Evolutionary conservation across 2,888 invertebrate genomes (phyloP), one percentile per base, ranked within the genome.

Genomic region (Heliconius cydno): DNA sequence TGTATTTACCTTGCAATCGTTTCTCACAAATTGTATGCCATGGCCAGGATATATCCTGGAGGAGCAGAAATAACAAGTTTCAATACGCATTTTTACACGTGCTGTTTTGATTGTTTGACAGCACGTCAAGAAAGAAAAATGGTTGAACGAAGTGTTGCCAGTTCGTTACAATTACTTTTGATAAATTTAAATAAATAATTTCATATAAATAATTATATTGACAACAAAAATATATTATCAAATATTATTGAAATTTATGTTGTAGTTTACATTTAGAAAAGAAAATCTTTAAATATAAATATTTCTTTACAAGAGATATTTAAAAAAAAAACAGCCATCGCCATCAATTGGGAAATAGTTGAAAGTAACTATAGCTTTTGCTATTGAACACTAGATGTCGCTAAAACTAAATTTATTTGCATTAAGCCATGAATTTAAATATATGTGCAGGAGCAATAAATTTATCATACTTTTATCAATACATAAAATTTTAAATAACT

Each of bases 41-140:
- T 99, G 99, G 65, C 99, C 99, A 83, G 99, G 99, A 96, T 98
- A 99, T 88, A 99, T 96, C 91, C 98, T 97, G 86, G 99, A 99
- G 7, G 99, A 99, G 94, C 99, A 99, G 95, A 99, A 99, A 95
- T 99, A 99, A 96, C 99, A 99, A 93, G 98, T 98, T 96, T 99
- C 99, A 88, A 99, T 98, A 96, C 99, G 98, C 99, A 99, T 99
- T 95, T 95, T 87, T 86, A 93, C 94, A 94, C 94, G 94, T 94
- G 94, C 92, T 85, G 86, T 85, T 88, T 87, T 90, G 85, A 73
- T 90, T 85, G 79, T 88, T 89, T 86, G 88, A 88, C 89, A 88
- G 85, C 89, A 90, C 90, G 88, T 90, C 90, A 88, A 90, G 88
- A 88, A 86, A 83, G 75, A 87, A 82, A 79, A 46, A 67, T 76